Conservation (phyloP, 1,140 invertebrate species). For the Arion vulgaris region DNA sequence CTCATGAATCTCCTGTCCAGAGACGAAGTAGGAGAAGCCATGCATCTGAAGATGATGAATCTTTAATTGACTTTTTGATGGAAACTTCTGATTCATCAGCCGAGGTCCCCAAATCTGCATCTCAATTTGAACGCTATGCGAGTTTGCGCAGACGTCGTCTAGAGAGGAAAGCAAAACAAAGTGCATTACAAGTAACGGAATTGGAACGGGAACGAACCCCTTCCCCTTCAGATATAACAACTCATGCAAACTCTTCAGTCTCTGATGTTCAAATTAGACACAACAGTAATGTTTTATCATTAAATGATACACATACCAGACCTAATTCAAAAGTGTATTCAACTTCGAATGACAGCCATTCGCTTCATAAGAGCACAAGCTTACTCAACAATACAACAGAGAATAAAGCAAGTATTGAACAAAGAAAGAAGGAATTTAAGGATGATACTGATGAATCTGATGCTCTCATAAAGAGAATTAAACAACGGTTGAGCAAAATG, state of each 20-base stretch:
- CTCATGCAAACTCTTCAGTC: not conserved
- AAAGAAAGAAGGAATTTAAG: conserved; percentile 34
- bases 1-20: conserved; percentile 29
- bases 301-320: not conserved
- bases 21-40: conserved; percentile 48
- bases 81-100: conserved; percentile 36
- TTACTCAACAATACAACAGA: conserved; percentile 50
- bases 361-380: conserved; percentile 53
- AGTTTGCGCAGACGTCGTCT: conserved; percentile 57
- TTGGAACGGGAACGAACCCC: conserved; percentile 60
- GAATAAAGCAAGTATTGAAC: conserved; percentile 35
- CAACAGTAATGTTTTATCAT: not conserved
- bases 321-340: conserved; percentile 1
- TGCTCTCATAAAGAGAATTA: conserved; percentile 44
- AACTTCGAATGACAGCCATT: not conserved
- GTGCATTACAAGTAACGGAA: conserved; percentile 40
- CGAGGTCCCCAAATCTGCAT: conserved; percentile 41
- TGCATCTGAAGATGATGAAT: conserved; percentile 50
- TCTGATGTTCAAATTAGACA: not conserved
- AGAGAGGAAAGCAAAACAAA: conserved; percentile 48
- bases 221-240: conserved; percentile 51
- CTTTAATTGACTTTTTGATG: conserved; percentile 61
- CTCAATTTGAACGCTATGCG: conserved; percentile 56
- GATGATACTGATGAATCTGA: conserved; percentile 43
- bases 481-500: conserved; percentile 41